Base-by-base conservation (phyloP, 1,140 invertebrate genomes). In the Drosophila carrolli region DNA sequence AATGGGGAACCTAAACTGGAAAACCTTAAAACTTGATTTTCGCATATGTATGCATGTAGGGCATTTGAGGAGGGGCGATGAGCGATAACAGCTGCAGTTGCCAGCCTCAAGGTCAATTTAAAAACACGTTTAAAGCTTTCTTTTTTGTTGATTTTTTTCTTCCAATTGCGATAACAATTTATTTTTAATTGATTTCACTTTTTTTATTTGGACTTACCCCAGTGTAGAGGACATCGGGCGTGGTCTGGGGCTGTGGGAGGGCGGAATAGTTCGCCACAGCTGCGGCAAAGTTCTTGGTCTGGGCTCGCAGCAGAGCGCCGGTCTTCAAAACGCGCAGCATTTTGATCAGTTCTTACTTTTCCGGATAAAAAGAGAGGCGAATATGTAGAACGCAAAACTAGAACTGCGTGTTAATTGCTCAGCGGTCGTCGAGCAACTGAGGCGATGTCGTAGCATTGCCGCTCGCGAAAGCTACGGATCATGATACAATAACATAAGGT, bases 171-270 rank as follows among this genome's bases (percentile, higher is more conserved):
- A 76, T 68, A 67, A 67, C 37, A 10, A 61, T 35, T 14, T 23
- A 19, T 40, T 14, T 47, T 11, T 53, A 55, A 50, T 46, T 61
- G 38, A 50, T 65, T 40, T 16, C 50, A 56, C 14, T 32, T 27
- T 44, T 54, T 10, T n/a, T 43, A 40, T 37, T 35, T 27, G 27
- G 14, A 85, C 83, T 91, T 76, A 91, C 90, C 13, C 90, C 90
- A 13, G 90, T 91, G 40, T 91, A 91, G 8, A 91, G 81, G 40
- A 91, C 58, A 3, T 91, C 86, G 9, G 90, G 90, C 61, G 62
- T 54, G 19, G 83, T 89, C 43, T 91, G 78, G 11, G 90, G 90
- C 51, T 85, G 50, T 5, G 90, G 90, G 37, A 91, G 44, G 4
- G 74, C 58, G 27, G 78, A 91, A 35, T 83, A 85, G 1, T 81